Evolutionary conservation across 2,888 invertebrate genomes (phyloP).

Genomic region (Epistrophe eligans): DNA sequence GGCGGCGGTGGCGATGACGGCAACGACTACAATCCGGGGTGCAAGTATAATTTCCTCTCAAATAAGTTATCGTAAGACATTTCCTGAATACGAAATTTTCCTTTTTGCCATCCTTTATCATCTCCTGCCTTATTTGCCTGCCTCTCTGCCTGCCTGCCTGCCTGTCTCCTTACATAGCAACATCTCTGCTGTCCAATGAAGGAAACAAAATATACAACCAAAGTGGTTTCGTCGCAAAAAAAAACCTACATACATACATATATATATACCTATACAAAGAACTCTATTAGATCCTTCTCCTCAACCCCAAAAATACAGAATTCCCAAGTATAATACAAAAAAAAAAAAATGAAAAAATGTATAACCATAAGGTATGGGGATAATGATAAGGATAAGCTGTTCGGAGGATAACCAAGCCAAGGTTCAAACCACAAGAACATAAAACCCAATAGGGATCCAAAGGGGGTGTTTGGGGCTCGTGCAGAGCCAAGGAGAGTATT

Average conservation of each 20-base stretch:
- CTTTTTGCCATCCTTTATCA: conserved; percentile 1
- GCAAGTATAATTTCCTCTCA: conserved; percentile 76
- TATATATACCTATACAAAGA: conserved; percentile 2
- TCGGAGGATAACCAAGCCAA: conserved; percentile 60
- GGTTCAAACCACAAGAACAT: conserved; percentile 69
- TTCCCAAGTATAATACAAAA: conserved; percentile 14
- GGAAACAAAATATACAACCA: conserved; percentile 52
- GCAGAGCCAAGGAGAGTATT: not conserved
- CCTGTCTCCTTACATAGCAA: not conserved
- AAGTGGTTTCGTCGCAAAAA: conserved; percentile 56
- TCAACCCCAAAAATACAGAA: conserved; percentile 5
- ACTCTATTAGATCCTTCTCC: conserved; percentile 48
- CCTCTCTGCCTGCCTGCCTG: not conserved
- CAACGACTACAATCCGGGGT: conserved; percentile 49
- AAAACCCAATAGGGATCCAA: conserved; percentile 29
- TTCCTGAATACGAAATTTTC: conserved; percentile 75
- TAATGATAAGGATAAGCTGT: conserved; percentile 70
- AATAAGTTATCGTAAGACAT: conserved; percentile 76
- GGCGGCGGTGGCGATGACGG: conserved; percentile 1
- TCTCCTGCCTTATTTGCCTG: not conserved
- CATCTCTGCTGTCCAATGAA: conserved; percentile 16
- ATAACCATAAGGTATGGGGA: conserved; percentile 52
- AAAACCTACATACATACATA: not conserved
- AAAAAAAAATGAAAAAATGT: not conserved
- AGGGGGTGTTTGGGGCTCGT: not conserved